Percentiles rank a stretch among this genome's conserved stretches.
phyloP scores from a whole-genome alignment of 2,113 vertebrate genomes.

The Dromiciops gliroides region DNA sequence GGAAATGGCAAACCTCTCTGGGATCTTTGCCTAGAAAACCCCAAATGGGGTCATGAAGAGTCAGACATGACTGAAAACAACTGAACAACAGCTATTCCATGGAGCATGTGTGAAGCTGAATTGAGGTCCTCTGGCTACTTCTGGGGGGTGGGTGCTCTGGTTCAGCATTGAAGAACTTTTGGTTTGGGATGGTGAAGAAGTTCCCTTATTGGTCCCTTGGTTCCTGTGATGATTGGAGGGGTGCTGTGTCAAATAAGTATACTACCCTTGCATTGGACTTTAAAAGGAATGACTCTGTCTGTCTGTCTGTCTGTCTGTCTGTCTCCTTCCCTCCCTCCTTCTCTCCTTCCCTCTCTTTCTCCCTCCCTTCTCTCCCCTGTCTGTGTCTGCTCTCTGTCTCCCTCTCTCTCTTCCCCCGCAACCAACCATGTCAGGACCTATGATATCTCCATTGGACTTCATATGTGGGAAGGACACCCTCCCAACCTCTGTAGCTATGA shows the following conservation, averaged over 20 bases:
- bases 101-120: background rate
- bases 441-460: too few species aligned
- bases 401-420: too few species aligned
- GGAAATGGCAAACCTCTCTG: background rate
- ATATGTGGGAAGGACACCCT: too few species aligned
- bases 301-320: too few species aligned
- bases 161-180: background rate
- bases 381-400: background rate
- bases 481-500: too few species aligned
- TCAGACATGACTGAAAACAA: background rate
- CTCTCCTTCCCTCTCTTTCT: too few species aligned
- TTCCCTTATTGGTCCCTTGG: background rate
- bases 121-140: background rate
- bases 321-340: rapidly evolving
- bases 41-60: background rate
- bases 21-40: background rate
- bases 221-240: too few species aligned
- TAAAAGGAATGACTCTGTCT: background rate
- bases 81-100: background rate
- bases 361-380: too few species aligned
- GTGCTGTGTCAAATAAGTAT: background rate
- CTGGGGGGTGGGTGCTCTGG: background rate
- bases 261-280: background rate
- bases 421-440: background rate
- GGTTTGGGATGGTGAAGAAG: background rate